Percentiles rank a stretch among this genome's conserved stretches.
Evolutionary conservation across 2,113 vertebrate genomes (phyloP).

Genomic region (Asarcornis scutulata): DNA sequence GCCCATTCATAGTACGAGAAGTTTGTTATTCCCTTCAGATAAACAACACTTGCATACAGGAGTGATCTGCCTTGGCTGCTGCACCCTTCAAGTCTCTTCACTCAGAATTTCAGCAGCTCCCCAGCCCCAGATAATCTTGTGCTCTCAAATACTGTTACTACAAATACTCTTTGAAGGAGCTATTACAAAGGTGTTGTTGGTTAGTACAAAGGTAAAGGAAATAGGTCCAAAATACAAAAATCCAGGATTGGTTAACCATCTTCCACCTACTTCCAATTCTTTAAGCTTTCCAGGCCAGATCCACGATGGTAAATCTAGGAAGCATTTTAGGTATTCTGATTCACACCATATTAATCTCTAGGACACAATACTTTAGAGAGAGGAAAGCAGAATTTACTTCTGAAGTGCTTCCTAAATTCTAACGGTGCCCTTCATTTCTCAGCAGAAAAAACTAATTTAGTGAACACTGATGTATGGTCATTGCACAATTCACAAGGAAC

Average conservation of each 20-base stretch:
- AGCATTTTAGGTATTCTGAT: neutral
- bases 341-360: neutral
- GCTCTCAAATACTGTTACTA: neutral
- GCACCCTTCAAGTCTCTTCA: neutral
- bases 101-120: neutral
- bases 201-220: neutral
- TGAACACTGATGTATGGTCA: slow-evolving; percentile 21
- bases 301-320: fast-evolving
- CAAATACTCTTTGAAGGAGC: neutral
- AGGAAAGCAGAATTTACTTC: neutral
- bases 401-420: neutral
- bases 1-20: neutral
- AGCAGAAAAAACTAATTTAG: slow-evolving; percentile 50
- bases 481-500: neutral
- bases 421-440: slow-evolving; percentile 26
- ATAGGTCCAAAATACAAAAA: neutral
- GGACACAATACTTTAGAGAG: neutral
- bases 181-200: neutral
- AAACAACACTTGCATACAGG: fast-evolving
- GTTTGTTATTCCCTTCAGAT: neutral
- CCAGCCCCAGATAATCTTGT: neutral
- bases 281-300: neutral
- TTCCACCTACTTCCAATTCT: neutral
- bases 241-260: neutral
- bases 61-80: neutral